phyloP scores from a whole-genome alignment of 2,113 vertebrate genomes.

The Poicephalus meyeri region DNA sequence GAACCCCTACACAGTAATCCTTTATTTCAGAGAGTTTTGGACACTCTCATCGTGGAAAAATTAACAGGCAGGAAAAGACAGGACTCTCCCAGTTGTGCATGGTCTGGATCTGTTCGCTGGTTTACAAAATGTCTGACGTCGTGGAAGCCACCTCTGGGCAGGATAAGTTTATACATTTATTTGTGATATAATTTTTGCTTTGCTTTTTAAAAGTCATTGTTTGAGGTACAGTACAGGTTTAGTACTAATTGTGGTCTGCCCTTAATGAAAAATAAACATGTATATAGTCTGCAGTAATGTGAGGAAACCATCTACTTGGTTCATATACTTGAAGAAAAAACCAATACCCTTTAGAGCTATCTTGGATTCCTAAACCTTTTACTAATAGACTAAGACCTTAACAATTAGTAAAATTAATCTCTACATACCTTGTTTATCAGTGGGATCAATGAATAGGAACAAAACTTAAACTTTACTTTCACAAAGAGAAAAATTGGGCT shows the following conservation, averaged over 20 bases:
- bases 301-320: not conserved
- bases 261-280: not conserved
- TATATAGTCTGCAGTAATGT: not conserved
- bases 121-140: not conserved
- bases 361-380: not conserved
- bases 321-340: not conserved
- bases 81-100: not conserved
- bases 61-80: constrained; percentile 31
- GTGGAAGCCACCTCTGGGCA: not conserved
- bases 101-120: not conserved
- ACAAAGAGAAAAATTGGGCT: not conserved
- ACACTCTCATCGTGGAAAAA: constrained; percentile 17
- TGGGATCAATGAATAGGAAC: not conserved
- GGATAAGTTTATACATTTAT: not conserved
- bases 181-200: not conserved
- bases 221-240: not conserved
- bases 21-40: constrained; percentile 49
- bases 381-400: not conserved
- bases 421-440: not conserved
- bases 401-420: not conserved
- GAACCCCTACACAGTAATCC: constrained; percentile 29
- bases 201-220: not conserved
- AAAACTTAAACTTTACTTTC: not conserved
- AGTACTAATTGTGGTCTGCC: not conserved
- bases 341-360: not conserved